A percentile compares a stretch with the other conserved stretches of the same genome.
Evolutionary conservation across 2,888 invertebrate genomes (phyloP).

Genomic region (Cancer borealis): DNA sequence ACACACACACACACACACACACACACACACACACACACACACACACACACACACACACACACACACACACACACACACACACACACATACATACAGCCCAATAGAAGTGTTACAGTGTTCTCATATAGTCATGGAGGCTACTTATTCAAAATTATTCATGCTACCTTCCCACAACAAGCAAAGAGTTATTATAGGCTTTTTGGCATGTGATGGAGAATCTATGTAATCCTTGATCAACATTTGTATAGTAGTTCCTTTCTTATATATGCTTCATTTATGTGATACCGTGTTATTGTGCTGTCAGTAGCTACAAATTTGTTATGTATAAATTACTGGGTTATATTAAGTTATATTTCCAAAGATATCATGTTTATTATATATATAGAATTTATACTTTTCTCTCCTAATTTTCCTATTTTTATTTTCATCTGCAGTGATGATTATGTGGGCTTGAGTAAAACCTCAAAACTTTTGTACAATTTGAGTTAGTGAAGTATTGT

Average conservation of each 20-base stretch:
- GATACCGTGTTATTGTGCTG: slow-evolving; percentile 59
- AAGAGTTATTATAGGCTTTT: neutral
- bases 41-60: slow-evolving; percentile 1
- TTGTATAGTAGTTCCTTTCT: slow-evolving; percentile 62
- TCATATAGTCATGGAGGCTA: slow-evolving; percentile 28
- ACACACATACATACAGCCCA: neutral
- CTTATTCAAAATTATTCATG: neutral
- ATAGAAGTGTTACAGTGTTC: neutral
- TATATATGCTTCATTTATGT: slow-evolving; percentile 68
- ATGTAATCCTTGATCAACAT: slow-evolving; percentile 26
- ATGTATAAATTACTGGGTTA: slow-evolving; percentile 68
- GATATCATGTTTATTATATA: slow-evolving; percentile 65
- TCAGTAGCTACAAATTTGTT: slow-evolving; percentile 58
- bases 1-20: neutral
- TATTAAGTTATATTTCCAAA: slow-evolving; percentile 70
- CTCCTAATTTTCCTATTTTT: slow-evolving; percentile 50
- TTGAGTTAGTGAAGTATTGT: slow-evolving; percentile 28
- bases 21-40: slow-evolving; percentile 14
- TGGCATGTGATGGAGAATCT: slow-evolving; percentile 44
- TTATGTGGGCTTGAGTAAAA: neutral
- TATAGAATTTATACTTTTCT: slow-evolving; percentile 49
- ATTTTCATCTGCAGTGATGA: slow-evolving; percentile 35
- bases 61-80: neutral
- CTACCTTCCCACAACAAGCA: neutral
- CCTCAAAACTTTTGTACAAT: slow-evolving; percentile 45